Conservation (phyloP, 2,888 invertebrate species). For the Sphinx pinastri region DNA sequence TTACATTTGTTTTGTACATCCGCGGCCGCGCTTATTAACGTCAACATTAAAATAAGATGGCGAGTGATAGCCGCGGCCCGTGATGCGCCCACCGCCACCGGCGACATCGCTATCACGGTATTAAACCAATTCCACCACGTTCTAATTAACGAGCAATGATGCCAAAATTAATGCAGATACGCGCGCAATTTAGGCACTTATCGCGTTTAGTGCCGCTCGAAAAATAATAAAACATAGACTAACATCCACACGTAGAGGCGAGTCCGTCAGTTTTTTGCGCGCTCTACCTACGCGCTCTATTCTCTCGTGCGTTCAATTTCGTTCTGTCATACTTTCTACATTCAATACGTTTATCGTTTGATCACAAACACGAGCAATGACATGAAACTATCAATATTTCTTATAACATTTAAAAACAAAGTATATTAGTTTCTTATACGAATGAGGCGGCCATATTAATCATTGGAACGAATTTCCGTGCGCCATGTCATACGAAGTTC, state of each 20-base stretch:
- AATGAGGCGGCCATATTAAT: conserved; percentile 79
- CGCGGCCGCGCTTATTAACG: conserved; percentile 70
- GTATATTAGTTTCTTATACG: conserved; percentile 77
- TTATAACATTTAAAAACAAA: conserved; percentile 82
- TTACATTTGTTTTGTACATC: conserved; percentile 76
- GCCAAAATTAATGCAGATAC: conserved; percentile 54
- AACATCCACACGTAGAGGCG: conserved; percentile 57
- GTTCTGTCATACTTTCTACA: conserved; percentile 78
- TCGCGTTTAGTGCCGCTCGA: conserved; percentile 34
- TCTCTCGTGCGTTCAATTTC: conserved; percentile 69
- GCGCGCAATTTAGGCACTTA: conserved; percentile 33
- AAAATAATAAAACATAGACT: conserved; percentile 33
- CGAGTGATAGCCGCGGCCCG: conserved; percentile 54
- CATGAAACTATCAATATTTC: conserved; percentile 84
- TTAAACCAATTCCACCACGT: conserved; percentile 59
- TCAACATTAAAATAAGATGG: conserved; percentile 75
- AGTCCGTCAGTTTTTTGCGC: conserved; percentile 58
- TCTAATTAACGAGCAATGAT: conserved; percentile 67
- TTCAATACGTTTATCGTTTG: conserved; percentile 73
- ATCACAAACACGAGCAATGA: conserved; percentile 81
- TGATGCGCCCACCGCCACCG: conserved; percentile 54
- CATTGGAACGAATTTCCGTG: conserved; percentile 83
- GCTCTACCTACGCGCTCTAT: conserved; percentile 63
- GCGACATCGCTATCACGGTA: conserved; percentile 75
- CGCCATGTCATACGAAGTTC: conserved; percentile 82